These are phyloP conservation scores for Myiotriccus ornatus DNA, from an alignment of 2,797 vertebrate genomes.

Conservation along the genomic window DNA sequence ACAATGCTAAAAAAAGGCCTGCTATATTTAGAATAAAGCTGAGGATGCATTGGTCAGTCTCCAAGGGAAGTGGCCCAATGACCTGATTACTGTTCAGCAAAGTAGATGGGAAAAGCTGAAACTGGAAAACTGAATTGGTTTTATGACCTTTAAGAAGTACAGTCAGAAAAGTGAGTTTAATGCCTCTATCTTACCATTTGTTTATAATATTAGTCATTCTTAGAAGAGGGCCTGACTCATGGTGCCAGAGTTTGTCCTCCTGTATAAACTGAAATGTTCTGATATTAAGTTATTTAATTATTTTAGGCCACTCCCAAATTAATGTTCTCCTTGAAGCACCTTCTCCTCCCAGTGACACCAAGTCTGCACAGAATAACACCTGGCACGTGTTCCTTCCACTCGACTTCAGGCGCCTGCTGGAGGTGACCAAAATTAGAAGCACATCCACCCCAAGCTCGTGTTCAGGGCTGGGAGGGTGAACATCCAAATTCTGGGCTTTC, in stretches of 20 bases:
- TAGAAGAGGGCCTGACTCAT: slow-evolving; percentile 5
- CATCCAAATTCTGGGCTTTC: neutral
- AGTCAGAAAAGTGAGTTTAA: slow-evolving; percentile 41
- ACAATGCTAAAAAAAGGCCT: slow-evolving; percentile 68
- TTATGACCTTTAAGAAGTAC: slow-evolving; percentile 66
- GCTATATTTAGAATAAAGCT: slow-evolving; percentile 71
- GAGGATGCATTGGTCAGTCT: slow-evolving; percentile 65
- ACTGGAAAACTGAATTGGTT: slow-evolving; percentile 67
- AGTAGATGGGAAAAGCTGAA: slow-evolving; percentile 68
- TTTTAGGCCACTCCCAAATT: slow-evolving; percentile 32
- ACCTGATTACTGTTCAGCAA: slow-evolving; percentile 71
- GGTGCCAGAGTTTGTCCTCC: slow-evolving; percentile 26
- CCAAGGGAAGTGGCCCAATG: slow-evolving; percentile 73
- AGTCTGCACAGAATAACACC: neutral
- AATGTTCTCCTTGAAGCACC: slow-evolving; percentile 10
- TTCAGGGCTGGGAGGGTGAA: neutral
- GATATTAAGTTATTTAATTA: slow-evolving; percentile 39
- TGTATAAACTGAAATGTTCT: neutral
- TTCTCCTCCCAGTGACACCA: slow-evolving; percentile 59
- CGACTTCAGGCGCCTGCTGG: neutral
- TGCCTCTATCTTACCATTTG: slow-evolving; percentile 49
- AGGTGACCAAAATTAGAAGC: neutral
- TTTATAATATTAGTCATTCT: slow-evolving; percentile 61
- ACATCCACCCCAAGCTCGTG: neutral
- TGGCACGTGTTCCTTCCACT: neutral